A percentile compares a stretch with the other conserved stretches of the same genome.
Conservation (phyloP, 2,888 invertebrate species). For the Aleiodes leptofemur region DNA sequence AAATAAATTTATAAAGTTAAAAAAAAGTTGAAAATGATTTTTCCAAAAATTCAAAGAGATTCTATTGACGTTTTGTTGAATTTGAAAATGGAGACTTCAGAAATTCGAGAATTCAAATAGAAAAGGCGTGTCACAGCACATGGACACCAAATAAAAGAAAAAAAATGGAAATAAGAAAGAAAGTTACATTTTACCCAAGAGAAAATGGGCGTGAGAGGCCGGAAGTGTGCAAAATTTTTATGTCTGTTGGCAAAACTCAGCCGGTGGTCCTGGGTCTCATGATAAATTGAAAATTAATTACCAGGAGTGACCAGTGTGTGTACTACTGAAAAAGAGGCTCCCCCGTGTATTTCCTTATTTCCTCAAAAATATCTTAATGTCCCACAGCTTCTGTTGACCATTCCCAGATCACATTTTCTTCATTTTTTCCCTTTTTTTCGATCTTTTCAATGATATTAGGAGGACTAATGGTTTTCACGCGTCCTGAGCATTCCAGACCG, state of each 20-base stretch:
- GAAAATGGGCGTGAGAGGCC: constrained; percentile 60
- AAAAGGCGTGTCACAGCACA: constrained; percentile 47
- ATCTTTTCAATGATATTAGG: constrained; percentile 43
- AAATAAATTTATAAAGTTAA: background rate
- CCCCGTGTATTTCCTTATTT: constrained; percentile 34
- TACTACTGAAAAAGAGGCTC: constrained; percentile 22
- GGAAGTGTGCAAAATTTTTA: constrained; percentile 68
- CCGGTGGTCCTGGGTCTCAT: constrained; percentile 65
- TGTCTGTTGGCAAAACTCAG: constrained; percentile 67
- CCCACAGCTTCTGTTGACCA: constrained; percentile 46
- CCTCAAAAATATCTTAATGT: constrained; percentile 58
- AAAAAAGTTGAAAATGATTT: background rate
- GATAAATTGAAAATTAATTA: constrained; percentile 71
- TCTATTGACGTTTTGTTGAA: background rate
- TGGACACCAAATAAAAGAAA: constrained; percentile 30
- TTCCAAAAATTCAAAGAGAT: background rate
- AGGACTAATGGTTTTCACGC: constrained; percentile 48
- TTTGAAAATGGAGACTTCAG: constrained; percentile 23
- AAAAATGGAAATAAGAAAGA: constrained; percentile 35
- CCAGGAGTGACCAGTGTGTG: constrained; percentile 45
- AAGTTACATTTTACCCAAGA: constrained; percentile 45
- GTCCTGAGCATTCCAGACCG: constrained; percentile 40
- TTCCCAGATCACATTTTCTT: constrained; percentile 41
- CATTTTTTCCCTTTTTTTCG: constrained; percentile 20
- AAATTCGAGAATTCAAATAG: constrained; percentile 14